Percentiles rank a stretch among this genome's conserved stretches.
Evolutionary conservation across 1,140 invertebrate species (phyloP).

Genomic region (Coenobita brevimanus): DNA sequence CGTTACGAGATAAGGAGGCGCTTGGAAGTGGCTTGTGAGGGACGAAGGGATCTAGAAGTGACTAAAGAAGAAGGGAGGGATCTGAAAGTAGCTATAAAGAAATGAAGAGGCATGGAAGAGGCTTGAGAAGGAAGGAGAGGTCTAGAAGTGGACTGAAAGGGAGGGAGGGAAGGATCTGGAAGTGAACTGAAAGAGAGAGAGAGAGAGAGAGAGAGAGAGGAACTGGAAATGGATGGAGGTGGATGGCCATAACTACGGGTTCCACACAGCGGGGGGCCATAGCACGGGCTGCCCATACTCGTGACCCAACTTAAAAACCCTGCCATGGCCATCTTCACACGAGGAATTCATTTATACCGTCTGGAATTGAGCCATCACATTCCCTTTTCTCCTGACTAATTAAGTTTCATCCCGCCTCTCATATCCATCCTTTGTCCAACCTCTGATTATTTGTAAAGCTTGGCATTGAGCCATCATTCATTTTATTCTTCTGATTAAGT

Average conservation of each 20-base stretch:
- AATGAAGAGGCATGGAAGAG: conserved; percentile 4
- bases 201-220: too few species aligned
- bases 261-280: conserved; percentile 26
- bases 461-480: too few species aligned
- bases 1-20: neutral
- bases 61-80: neutral
- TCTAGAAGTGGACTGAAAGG: neutral
- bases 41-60: neutral
- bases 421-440: too few species aligned
- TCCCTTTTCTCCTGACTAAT: too few species aligned
- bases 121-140: neutral
- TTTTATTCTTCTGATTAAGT: too few species aligned
- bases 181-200: too few species aligned
- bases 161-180: neutral
- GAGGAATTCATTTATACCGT: conserved; percentile 32
- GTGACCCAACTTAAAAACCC: conserved; percentile 58
- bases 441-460: too few species aligned
- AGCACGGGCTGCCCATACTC: neutral
- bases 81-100: neutral
- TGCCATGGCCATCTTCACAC: conserved; percentile 44
- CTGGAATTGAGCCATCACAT: conserved; percentile 54
- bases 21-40: neutral
- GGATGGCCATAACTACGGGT: too few species aligned
- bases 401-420: too few species aligned
- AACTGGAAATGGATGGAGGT: too few species aligned